phyloP scores from a whole-genome alignment of 1,140 invertebrate species.

The Lutraria rhynchaena region DNA sequence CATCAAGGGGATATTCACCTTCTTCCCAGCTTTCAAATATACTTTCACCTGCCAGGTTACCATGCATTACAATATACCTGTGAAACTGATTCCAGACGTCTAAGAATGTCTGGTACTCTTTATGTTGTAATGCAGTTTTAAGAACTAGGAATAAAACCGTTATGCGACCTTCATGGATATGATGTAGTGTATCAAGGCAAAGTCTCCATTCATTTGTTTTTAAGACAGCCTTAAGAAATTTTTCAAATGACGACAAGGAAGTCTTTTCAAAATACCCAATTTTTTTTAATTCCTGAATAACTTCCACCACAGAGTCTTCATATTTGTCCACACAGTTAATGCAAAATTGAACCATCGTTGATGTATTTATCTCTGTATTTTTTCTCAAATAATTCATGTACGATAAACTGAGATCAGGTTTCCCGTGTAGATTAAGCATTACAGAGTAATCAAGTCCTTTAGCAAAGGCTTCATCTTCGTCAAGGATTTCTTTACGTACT shows the following conservation, averaged over 20 bases:
- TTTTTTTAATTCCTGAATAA: background rate
- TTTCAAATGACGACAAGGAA: too few species aligned
- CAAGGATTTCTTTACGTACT: background rate
- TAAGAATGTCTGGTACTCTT: constrained; percentile 12
- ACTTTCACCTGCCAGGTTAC: too few species aligned
- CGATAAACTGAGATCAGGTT: constrained; percentile 26
- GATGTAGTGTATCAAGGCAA: background rate
- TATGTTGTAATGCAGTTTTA: background rate
- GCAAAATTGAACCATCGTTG: background rate
- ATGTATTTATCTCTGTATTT: constrained; percentile 1
- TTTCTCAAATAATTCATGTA: constrained; percentile 8
- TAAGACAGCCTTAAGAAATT: background rate
- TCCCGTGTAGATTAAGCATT: background rate
- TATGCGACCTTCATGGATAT: background rate
- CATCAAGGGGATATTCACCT: constrained; percentile 6
- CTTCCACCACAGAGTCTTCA: constrained; percentile 1
- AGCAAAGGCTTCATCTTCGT: background rate
- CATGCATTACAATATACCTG: background rate
- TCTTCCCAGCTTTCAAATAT: constrained; percentile 27
- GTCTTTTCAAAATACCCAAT: background rate
- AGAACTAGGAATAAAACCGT: background rate
- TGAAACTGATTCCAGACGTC: background rate
- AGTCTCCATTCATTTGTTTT: constrained; percentile 15
- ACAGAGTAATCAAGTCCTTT: background rate
- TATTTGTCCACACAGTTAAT: constrained; percentile 17